Evolutionary conservation across 2,113 vertebrate species (phyloP).

Genomic region (Zosterops japonicus): DNA sequence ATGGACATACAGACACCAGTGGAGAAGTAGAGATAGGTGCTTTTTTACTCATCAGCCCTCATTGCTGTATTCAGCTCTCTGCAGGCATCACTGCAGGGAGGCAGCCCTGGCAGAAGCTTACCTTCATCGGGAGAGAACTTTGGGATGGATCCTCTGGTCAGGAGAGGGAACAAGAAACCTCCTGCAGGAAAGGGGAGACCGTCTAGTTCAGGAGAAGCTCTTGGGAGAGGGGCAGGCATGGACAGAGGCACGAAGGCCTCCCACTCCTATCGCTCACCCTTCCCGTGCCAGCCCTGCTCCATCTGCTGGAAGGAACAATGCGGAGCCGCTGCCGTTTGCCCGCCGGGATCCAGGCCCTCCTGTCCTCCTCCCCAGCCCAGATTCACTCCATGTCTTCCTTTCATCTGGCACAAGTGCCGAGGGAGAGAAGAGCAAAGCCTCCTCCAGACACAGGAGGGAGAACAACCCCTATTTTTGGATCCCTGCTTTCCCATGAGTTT

Average conservation of each 20-base stretch:
- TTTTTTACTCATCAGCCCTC: background rate
- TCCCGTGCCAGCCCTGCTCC: conserved; percentile 33
- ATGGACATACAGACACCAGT: background rate
- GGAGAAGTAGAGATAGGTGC: background rate
- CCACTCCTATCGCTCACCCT: background rate
- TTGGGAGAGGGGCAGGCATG: background rate
- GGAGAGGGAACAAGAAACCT: background rate
- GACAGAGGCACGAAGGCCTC: background rate
- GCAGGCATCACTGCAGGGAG: background rate
- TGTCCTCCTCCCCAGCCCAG: background rate
- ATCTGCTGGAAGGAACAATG: conserved; percentile 32
- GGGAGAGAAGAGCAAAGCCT: background rate
- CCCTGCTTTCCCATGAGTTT: background rate
- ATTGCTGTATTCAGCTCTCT: background rate
- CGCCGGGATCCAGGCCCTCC: background rate
- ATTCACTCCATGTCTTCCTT: background rate
- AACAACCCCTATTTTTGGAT: background rate
- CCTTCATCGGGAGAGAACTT: background rate
- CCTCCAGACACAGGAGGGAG: background rate
- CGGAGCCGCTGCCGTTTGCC: background rate
- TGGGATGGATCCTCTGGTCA: background rate
- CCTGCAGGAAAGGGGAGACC: background rate
- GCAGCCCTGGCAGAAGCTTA: background rate
- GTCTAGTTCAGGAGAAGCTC: background rate
- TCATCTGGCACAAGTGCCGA: background rate